phyloP scores from a whole-genome alignment of 2,797 vertebrate species.

The Pempheris klunzingeri region DNA sequence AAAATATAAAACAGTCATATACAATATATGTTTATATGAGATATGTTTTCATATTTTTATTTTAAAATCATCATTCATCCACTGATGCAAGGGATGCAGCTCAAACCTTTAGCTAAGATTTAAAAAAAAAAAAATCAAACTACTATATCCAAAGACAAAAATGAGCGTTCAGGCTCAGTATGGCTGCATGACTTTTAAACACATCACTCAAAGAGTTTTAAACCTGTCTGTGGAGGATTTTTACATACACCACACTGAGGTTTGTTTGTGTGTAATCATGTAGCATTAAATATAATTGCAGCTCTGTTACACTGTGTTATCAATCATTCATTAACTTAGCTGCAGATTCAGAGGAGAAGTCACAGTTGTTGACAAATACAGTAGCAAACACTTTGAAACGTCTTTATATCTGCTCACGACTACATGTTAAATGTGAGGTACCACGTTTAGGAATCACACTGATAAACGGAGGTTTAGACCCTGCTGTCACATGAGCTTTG shows the following conservation, averaged over 20 bases:
- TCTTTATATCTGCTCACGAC: background rate
- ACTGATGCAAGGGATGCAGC: background rate
- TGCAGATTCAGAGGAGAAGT: background rate
- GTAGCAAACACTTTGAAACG: background rate
- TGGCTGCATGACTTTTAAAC: background rate
- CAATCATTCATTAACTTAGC: constrained; percentile 1
- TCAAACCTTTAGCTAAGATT: no score
- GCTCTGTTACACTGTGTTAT: background rate
- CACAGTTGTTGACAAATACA: background rate
- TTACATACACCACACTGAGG: background rate
- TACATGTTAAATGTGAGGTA: background rate
- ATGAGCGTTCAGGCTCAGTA: background rate
- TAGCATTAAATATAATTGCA: background rate
- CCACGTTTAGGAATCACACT: background rate
- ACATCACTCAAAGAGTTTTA: background rate
- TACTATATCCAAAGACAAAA: background rate
- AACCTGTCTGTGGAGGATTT: background rate
- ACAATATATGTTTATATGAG: background rate
- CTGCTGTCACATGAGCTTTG: background rate
- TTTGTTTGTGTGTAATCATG: constrained; percentile 1
- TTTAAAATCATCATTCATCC: background rate
- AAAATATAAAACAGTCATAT: background rate
- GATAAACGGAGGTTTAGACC: background rate
- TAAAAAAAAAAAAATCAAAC: no score
- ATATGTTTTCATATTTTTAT: background rate